Evolutionary conservation across 2,888 invertebrate genomes (phyloP).

Genomic region (Drosophila eohydei): DNA sequence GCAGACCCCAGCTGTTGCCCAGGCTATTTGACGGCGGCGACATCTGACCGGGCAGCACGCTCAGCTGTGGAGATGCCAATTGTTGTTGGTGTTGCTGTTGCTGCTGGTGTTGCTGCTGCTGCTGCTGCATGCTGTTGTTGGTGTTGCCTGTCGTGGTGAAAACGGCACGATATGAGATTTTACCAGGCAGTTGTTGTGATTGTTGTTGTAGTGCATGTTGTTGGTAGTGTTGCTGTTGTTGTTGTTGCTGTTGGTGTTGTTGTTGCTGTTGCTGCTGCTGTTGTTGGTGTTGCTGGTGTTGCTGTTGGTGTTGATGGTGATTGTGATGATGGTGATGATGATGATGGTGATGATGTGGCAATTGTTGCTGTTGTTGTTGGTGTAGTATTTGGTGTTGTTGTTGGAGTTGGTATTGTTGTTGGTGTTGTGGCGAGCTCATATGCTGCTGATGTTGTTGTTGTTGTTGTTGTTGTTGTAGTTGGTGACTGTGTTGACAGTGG

Average conservation of each 20-base stretch:
- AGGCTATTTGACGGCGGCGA: slow-evolving; percentile 87
- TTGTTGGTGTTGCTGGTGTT: slow-evolving; percentile 75
- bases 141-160: slow-evolving; percentile 89
- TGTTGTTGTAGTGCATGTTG: slow-evolving; percentile 79
- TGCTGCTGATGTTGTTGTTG: slow-evolving; percentile 66
- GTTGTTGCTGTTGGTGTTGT: slow-evolving; percentile 78
- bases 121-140: slow-evolving; percentile 80
- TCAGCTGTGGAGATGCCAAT: slow-evolving; percentile 84
- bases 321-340: slow-evolving; percentile 70
- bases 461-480: slow-evolving; percentile 76
- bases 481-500: slow-evolving; percentile 65
- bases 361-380: slow-evolving; percentile 71
- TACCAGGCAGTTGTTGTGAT: slow-evolving; percentile 84
- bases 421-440: slow-evolving; percentile 79
- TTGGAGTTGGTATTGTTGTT: slow-evolving; percentile 77
- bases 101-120: slow-evolving; percentile 70
- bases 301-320: slow-evolving; percentile 77
- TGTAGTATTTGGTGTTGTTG: slow-evolving; percentile 84
- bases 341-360: slow-evolving; percentile 60
- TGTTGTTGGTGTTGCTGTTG: slow-evolving; percentile 78
- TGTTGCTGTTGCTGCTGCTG: slow-evolving; percentile 78
- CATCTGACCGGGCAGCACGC: slow-evolving; percentile 85
- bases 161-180: slow-evolving; percentile 89
- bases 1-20: slow-evolving; percentile 90
- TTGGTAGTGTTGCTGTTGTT: slow-evolving; percentile 78